Percentiles rank a stretch among this genome's conserved stretches.
Evolutionary conservation across 2,797 vertebrate genomes (phyloP).

Genomic region (Microctenopoma stevenorrisi): DNA sequence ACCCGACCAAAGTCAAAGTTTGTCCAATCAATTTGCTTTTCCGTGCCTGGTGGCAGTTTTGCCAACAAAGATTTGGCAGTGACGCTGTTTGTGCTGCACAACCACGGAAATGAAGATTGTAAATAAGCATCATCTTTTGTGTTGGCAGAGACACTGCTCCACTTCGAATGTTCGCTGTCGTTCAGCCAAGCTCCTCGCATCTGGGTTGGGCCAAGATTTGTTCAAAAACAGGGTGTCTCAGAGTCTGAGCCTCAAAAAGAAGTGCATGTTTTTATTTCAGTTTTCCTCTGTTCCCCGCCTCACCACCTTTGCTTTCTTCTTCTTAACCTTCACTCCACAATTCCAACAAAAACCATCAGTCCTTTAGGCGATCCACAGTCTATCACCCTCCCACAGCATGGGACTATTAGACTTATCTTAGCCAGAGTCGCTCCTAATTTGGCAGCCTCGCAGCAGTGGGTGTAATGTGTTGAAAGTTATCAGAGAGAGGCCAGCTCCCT

Average conservation of each 20-base stretch:
- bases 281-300: constrained; percentile 9
- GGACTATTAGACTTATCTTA: constrained; percentile 75
- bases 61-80: constrained; percentile 47
- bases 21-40: constrained; percentile 45
- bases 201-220: constrained; percentile 5
- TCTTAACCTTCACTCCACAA: constrained; percentile 20
- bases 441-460: constrained; percentile 64
- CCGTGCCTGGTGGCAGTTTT: constrained; percentile 11
- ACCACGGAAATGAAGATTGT: constrained; percentile 32
- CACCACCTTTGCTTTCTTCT: constrained; percentile 27
- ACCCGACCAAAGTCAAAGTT: constrained; percentile 62
- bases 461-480: constrained; percentile 73
- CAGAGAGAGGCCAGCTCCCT: constrained; percentile 75
- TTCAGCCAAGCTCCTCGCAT: constrained; percentile 22
- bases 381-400: constrained; percentile 64
- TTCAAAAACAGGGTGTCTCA: constrained; percentile 3
- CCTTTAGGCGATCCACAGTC: constrained; percentile 45
- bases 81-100: constrained; percentile 30
- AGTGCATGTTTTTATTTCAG: not conserved
- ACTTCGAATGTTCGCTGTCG: constrained; percentile 24
- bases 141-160: constrained; percentile 10
- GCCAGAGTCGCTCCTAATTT: constrained; percentile 75
- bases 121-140: constrained; percentile 45
- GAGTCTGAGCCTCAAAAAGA: not conserved
- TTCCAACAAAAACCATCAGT: constrained; percentile 45